phyloP scores from a whole-genome alignment of 2,113 vertebrate species.

The Lepus europaeus region DNA sequence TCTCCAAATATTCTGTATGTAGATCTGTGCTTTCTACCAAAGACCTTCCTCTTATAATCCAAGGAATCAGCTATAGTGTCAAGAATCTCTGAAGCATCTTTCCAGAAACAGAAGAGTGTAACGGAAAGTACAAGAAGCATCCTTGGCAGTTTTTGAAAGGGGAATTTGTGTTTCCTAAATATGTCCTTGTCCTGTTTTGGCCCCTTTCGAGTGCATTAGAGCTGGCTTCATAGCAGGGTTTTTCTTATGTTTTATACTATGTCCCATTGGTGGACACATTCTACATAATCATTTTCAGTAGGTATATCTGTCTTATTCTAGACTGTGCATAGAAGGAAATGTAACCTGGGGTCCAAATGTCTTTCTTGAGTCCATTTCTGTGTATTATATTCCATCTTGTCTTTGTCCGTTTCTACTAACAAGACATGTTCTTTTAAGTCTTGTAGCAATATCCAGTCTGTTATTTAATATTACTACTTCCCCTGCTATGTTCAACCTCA shows the following conservation, averaged over 20 bases:
- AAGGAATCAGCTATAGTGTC: not conserved
- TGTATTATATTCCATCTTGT: rapidly evolving
- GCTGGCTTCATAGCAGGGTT: not conserved
- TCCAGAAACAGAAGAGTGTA: not conserved
- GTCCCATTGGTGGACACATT: rapidly evolving
- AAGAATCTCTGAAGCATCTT: not conserved
- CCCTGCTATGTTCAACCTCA: not conserved
- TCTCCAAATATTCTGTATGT: not conserved
- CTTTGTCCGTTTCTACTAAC: not conserved
- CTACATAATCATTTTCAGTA: rapidly evolving
- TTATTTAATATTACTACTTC: not conserved
- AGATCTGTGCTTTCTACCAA: not conserved
- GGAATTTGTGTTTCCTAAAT: not conserved
- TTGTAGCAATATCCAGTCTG: not conserved
- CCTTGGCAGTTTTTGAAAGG: not conserved
- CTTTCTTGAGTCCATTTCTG: not conserved
- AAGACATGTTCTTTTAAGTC: not conserved
- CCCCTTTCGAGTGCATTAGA: not conserved
- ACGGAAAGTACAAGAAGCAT: not conserved
- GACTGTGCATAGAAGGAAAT: rapidly evolving
- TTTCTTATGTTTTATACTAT: not conserved
- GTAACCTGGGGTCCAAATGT: rapidly evolving
- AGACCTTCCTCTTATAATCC: not conserved
- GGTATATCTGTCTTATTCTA: rapidly evolving
- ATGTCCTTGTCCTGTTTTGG: not conserved